These are phyloP conservation scores for Drosophila hamatofila DNA, from an alignment of 2,888 invertebrate species.

Conservation along the genomic window DNA sequence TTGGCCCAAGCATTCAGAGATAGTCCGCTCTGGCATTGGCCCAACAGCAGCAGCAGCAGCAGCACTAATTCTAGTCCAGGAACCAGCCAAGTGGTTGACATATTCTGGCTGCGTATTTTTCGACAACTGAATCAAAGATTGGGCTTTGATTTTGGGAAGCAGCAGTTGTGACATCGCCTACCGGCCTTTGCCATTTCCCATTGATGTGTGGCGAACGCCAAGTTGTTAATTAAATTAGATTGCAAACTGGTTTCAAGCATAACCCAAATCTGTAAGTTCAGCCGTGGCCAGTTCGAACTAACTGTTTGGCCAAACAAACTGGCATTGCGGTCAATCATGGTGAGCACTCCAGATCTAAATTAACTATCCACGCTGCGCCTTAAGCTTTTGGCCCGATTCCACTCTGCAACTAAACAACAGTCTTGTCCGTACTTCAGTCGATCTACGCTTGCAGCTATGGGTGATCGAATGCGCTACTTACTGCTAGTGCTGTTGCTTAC, in stretches of 20 bases:
- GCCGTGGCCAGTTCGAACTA: conserved; percentile 25
- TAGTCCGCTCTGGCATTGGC: conserved; percentile 34
- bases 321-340: conserved; percentile 38
- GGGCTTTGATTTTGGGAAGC: conserved; percentile 11
- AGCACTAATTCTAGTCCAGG: conserved; percentile 7
- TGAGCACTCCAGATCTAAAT: conserved; percentile 36
- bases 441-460: conserved; percentile 39
- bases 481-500: conserved; percentile 15
- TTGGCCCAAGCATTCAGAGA: conserved; percentile 22
- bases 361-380: conserved; percentile 49
- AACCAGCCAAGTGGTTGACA: conserved; percentile 53
- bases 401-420: conserved; percentile 1
- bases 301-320: conserved; percentile 57
- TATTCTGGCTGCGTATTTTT: conserved; percentile 43
- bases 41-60: conserved; percentile 30
- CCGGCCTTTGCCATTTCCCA: conserved; percentile 18
- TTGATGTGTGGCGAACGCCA: too few relatives aligned
- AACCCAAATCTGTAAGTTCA: conserved; percentile 43
- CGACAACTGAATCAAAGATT: conserved; percentile 61
- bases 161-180: not conserved
- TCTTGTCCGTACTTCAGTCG: conserved; percentile 41
- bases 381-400: conserved; percentile 12
- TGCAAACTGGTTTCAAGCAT: conserved; percentile 25
- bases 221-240: conserved; percentile 76
- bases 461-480: conserved; percentile 17